Base-by-base conservation (phyloP, 2,113 vertebrate species). In the Pedetes capensis region DNA sequence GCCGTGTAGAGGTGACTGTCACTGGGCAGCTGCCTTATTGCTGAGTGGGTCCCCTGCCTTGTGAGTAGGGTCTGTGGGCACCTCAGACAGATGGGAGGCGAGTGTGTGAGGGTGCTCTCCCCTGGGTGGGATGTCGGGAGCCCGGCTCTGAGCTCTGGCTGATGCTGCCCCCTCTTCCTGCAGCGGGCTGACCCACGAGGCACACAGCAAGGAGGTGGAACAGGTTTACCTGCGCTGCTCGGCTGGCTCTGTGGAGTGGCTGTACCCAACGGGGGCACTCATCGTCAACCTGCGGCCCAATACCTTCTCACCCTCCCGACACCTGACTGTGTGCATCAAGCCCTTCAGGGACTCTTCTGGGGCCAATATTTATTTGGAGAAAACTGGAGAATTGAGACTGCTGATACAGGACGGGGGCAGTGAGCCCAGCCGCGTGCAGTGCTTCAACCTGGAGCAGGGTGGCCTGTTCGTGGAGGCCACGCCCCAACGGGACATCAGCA, bases 191-290 rank as follows among this genome's bases (percentile, higher is more conserved):
- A 99, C 99, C 3, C 99, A 99, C 0, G 99, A 99, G 97, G 98
- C 98, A 47, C 99, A 99, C 98, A 97, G 98, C 96, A 99, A 99
- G 97, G 99, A 99, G 83, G 99, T 99, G 94, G 99, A 99, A 94
- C 99, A 99, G 98, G 99, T 99, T 96, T 99, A 99, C 97, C 98
- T 99, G 84, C 99, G 99, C 93, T 99, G 99, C 93, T 98, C 99
- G 0, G 99, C 99, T 75, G 99, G 99, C 32, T 98, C 98, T 0
- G 98, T 99, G 95, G 99, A 99, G 96, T 99, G 99, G 99, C 98
- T 99, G 96, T 99, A 99, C 97, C 99, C 99, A 22, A 99, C 99
- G 0, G 99, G 99, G 29, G 99, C 99, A 0, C 98, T 99, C 98
- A 99, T 99, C 3, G 98, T 99, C 98, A 99, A 99, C 98, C 98